Percentiles rank a stretch among this genome's conserved stretches.
Evolutionary conservation across 2,797 vertebrate genomes (phyloP).

Genomic region (Macropodus opercularis): DNA sequence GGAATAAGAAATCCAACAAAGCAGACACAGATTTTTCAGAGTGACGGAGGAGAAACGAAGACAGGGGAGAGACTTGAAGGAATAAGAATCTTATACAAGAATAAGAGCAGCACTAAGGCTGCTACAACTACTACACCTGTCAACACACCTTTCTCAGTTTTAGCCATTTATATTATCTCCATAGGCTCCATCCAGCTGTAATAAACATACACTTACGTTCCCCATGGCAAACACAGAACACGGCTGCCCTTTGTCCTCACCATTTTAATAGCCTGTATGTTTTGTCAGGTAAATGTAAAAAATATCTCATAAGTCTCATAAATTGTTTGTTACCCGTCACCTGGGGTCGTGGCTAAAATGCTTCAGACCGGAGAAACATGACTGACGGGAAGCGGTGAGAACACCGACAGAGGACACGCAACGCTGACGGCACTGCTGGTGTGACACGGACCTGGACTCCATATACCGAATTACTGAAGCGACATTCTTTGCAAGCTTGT

Average conservation of each 20-base stretch:
- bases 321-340: background rate
- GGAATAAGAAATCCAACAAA: constrained; percentile 82
- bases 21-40: constrained; percentile 77
- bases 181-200: constrained; percentile 2
- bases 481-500: background rate
- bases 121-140: background rate
- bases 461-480: background rate
- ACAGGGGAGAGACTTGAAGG: constrained; percentile 57
- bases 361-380: background rate
- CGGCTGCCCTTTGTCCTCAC: too few relatives aligned
- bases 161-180: background rate
- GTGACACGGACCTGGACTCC: background rate
- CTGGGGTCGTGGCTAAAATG: constrained; percentile 1
- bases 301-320: too few relatives aligned
- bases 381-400: constrained; percentile 11
- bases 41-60: constrained; percentile 54
- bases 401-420: constrained; percentile 6
- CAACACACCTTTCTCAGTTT: background rate
- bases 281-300: too few relatives aligned
- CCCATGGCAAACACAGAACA: too few relatives aligned
- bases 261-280: too few relatives aligned
- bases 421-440: constrained; percentile 5
- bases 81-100: too few relatives aligned
- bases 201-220: too few relatives aligned
- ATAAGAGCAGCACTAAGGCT: constrained; percentile 4